Percentiles rank a stretch among this genome's conserved stretches.
These are phyloP conservation scores for Phocides pigmalion DNA, from an alignment of 1,140 invertebrate species.

Conservation along the genomic window DNA sequence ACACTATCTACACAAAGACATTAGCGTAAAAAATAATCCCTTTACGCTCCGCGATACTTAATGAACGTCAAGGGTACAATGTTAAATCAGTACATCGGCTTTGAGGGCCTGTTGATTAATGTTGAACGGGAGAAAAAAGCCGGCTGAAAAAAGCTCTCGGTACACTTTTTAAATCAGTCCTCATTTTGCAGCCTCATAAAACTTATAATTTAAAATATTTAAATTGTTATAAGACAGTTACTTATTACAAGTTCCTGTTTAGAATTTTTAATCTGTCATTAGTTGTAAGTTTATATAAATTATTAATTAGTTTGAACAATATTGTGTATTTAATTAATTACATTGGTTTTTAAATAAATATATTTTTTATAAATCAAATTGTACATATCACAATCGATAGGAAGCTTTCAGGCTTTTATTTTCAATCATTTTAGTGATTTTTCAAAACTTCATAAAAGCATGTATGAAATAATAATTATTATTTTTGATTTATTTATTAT, in stretches of 20 bases:
- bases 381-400: conserved; percentile 70
- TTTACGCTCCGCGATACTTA: no score
- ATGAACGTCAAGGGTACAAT: no score
- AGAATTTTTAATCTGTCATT: conserved; percentile 3
- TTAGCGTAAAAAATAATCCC: no score
- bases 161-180: no score
- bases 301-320: conserved; percentile 40
- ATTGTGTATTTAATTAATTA: conserved; percentile 40
- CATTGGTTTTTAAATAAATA: conserved; percentile 61
- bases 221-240: background rate
- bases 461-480: conserved; percentile 66
- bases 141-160: no score
- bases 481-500: conserved; percentile 37
- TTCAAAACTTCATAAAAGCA: conserved; percentile 50
- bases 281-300: conserved; percentile 35
- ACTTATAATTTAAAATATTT: no score
- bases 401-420: conserved; percentile 72
- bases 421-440: background rate
- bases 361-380: conserved; percentile 43
- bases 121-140: no score
- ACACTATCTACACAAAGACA: no score
- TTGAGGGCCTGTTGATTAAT: no score
- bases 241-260: background rate
- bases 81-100: no score
- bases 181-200: no score